Evolutionary conservation across 2,113 vertebrate genomes (phyloP), one percentile per base, ranked within the genome.

Genomic region (Oryzias javanicus): DNA sequence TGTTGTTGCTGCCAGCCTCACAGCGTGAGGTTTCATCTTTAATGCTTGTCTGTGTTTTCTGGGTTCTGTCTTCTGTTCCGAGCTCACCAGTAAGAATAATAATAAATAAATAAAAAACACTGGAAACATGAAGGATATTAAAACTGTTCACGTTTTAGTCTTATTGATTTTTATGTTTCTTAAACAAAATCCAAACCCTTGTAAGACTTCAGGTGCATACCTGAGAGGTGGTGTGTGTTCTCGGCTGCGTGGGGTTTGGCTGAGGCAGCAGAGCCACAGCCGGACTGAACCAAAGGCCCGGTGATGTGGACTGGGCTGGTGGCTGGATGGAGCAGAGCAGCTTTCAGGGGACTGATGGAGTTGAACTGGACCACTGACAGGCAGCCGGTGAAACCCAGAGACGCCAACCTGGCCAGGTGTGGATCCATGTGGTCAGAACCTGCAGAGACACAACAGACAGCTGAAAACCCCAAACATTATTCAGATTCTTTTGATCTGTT

Each of bases 291-390:
- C 51, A 98, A 82, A 0, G 79, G 90, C n/a, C 96, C 95, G 5
- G 81, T 92, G 60, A 96, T 73, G 41, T 70, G 76, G 57, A 97
- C 61, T 0, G 92, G 90, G 66, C 88, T 89, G 42, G 86, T 85
- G 82, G 80, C 86, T 2, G 89, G 82, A 62, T 90, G 89, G 5
- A 91, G 86, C 64, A 97, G 82, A 1, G 94, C 94, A 1, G 92
- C 92, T 64, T 97, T 98, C 82, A 98, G 85, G 17, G 95, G 96
- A 27, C 92, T 88, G 79, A 96, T 79, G 49, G 92, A 89, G 86
- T 96, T 95, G 64, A 97, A 93, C 83, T 89, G 93, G 56, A 98
- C 92, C 1, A 92, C 93, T 1, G 96, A 97, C 19, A 98, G 92
- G 66, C 96, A 98, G 64, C 96, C 96, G 5, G 72, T 82, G 80